Evolutionary conservation across 2,888 invertebrate genomes (phyloP), one percentile per base, ranked within the genome.

Genomic region (Drosophila putrida): DNA sequence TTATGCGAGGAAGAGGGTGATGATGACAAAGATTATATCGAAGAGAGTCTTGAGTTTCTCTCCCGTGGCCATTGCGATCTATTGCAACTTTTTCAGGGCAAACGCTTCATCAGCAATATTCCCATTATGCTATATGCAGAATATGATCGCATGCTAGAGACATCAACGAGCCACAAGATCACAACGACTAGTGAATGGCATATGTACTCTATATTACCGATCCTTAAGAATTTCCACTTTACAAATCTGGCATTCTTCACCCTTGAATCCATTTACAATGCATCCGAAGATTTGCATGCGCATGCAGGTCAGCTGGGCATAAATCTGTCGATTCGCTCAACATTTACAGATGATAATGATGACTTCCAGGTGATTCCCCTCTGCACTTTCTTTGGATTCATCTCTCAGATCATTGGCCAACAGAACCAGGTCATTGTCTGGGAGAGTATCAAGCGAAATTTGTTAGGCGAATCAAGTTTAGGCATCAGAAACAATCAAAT

Each of bases 231-330:
- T 0, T 46, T 71, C 0, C 57, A 69, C 9, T 81, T 90, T 6
- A 78, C 72, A n/a, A 90, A 91, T 58, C 54, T 90, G 50, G 69
- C 67, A 0, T 91, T 89, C 11, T 54, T 90, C 0, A 80, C 88
- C 0, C 53, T 90, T 1, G 91, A 89, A 27, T 90, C 91, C 1
- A 66, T 90, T 11, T 91, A 91, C 55, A 88, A 90, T 68, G 79
- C 59, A 0, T 53, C 78, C 0, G 41, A 53, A 0, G 67, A 82
- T 0, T 53, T 89, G 1, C 69, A 77, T 11, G 4, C 15, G 0
- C 47, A 58, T 0, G 63, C 77, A 15, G 31, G 58, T 0, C 68
- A 86, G 9, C 28, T 88, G 31, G 74, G 77, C 10, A 54, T 88
- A 5, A 73, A 60, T 33, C 8, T 88, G 0, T 78, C 75, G 9